Conservation (phyloP, 2,113 vertebrate species). For the Willisornis vidua region DNA sequence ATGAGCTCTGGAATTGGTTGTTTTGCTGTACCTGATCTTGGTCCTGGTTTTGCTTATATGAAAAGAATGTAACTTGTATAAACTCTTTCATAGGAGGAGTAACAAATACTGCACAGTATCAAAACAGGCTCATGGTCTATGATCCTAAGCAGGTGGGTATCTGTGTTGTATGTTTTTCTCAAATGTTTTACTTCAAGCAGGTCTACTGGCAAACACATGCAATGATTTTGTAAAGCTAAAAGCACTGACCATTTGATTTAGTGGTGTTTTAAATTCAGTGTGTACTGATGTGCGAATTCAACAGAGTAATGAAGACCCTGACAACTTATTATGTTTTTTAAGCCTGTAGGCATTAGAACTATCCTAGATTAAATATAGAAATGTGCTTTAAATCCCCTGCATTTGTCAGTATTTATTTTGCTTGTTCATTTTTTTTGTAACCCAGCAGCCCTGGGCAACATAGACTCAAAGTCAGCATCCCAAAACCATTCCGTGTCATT, state of each 20-base stretch:
- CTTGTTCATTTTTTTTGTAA: neutral
- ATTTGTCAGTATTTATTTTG: constrained; percentile 13
- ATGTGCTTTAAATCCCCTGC: neutral
- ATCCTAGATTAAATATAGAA: constrained; percentile 13
- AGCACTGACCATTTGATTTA: neutral
- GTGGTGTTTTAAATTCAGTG: neutral
- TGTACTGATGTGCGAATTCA: neutral
- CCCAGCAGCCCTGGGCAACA: neutral
- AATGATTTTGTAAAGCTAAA: neutral
- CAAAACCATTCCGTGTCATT: neutral
- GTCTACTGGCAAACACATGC: neutral
- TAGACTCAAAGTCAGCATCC: neutral
- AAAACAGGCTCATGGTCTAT: constrained; percentile 96
- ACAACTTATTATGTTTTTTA: neutral
- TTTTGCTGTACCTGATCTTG: constrained; percentile 31
- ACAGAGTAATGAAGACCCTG: neutral
- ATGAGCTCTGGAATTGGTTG: neutral
- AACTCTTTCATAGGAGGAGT: constrained; percentile 88
- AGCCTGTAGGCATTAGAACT: neutral
- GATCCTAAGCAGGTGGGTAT: constrained; percentile 90
- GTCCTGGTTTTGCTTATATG: neutral
- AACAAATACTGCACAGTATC: constrained; percentile 97
- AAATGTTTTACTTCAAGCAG: neutral
- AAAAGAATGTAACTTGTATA: constrained; percentile 57
- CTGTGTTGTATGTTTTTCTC: neutral